Evolutionary conservation across 2,888 invertebrate species (phyloP), one percentile per base, ranked within the genome.

Genomic region (Campaea margaritaria): DNA sequence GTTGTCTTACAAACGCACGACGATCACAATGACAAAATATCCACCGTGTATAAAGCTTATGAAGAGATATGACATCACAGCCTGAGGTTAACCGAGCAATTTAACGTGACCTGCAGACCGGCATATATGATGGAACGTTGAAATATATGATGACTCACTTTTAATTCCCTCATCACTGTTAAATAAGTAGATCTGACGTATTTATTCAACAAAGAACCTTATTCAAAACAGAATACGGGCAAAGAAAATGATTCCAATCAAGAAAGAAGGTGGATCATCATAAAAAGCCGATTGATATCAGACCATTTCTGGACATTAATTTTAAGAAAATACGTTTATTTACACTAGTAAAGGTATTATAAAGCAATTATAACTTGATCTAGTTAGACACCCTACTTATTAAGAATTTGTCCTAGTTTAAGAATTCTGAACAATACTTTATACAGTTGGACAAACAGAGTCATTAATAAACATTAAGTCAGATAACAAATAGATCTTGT

Each of bases 81-180:
- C 27, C 45, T 50, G 56, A 58, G 62, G 63, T 61, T 60, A 62
- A 53, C 66, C 59, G 47, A 57, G 21, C 52, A 69, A 67, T 67
- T 65, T 46, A 47, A 53, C 49, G 50, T 62, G 62, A 62, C 67
- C 64, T 60, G 65, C 47, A 54, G 44, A 53, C 58, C 47, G 55
- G 55, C 60, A 52, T 51, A n/a, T n/a, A n/a, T n/a, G n/a, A n/a
- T 47, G 14, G 31, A 44, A 42, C 39, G 38, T 47, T 45, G 54
- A 42, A 44, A 54, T 61, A 50, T 41, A 50, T 54, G 21, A 13
- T 45, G 36, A 51, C 14, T 46, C 45, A 54, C n/a, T 13, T 53
- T 48, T 50, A n/a, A n/a, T 27, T 11, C 34, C 9, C 9, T 44
- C 44, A 8, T 27, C 13, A 13, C 10, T n/a, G 36, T 3, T 34